Conservation (phyloP, 2,888 invertebrate genomes). For the Gibbula magus region DNA sequence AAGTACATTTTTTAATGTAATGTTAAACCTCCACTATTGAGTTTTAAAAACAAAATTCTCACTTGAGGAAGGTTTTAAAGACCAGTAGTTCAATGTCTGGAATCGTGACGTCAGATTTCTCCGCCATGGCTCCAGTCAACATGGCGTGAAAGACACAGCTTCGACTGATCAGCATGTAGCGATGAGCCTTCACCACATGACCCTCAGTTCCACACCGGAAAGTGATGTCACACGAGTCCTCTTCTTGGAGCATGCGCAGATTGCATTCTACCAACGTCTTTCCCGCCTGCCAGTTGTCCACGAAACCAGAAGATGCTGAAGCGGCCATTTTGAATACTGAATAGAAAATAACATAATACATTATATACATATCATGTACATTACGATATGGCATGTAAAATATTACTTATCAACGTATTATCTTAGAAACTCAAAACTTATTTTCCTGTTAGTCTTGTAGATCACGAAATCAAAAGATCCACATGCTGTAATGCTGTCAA, state of each 20-base stretch:
- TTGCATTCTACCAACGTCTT: not conserved
- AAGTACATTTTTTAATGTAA: too few relatives aligned
- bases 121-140: not conserved
- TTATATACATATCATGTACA: too few relatives aligned
- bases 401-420: too few relatives aligned
- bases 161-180: not conserved
- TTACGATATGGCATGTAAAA: too few relatives aligned
- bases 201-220: not conserved
- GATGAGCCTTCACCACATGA: not conserved
- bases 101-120: not conserved
- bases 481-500: too few relatives aligned
- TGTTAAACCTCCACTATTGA: too few relatives aligned
- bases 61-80: not conserved
- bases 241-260: not conserved
- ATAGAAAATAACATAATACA: too few relatives aligned
- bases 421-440: too few relatives aligned
- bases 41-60: too few relatives aligned
- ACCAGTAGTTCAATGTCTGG: not conserved
- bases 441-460: too few relatives aligned
- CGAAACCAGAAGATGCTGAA: not conserved
- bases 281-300: not conserved
- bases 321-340: too few relatives aligned
- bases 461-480: too few relatives aligned
- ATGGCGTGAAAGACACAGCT: not conserved
- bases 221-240: conserved; percentile 1